Evolutionary conservation across 2,797 vertebrate species (phyloP), one percentile per base, ranked within the genome.

Genomic region (Selene dorsalis): DNA sequence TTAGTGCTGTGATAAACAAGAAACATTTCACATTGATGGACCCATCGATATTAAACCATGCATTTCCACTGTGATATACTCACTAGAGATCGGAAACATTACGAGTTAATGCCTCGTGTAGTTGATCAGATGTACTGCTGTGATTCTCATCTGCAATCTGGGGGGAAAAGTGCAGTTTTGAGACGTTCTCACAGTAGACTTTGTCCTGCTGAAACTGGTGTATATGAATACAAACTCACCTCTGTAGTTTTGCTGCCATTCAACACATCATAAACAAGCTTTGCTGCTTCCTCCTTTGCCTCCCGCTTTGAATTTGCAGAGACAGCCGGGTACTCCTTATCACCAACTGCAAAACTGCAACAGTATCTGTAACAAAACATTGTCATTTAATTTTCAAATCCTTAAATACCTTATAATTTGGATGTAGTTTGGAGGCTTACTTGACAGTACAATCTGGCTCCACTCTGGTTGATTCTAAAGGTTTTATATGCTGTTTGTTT

Each of bases 281-380:
- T 91, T 13, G 95, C 94, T 63, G 93, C 92, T 41, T 87, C 69
- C 71, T 93, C 92, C 63, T 94, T 95, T 1, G 93, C 93, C 14
- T 93, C 89, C 43, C 73, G 92, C 57, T 75, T 92, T 0, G 47
- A 87, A 73, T 56, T 83, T 3, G 89, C 91, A 45, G 6, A 82
- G 30, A 64, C 90, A 24, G 50, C 43, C n/a, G 86, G 93, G 59
- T 87, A 94, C 72, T 88, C 69, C 59, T 32, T 83, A 7, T 63
- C 75, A 11, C 41, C 90, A 43, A 91, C 80, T 3, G 80, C 8
- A 77, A 88, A 94, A 20, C 26, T 73, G 77, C 89, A 93, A 22
- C 43, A 35, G 32, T 0, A 55, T 20, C 90, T 91, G 69, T 0
- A 48, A 69, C 14, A 63, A 7, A 69, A 62, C 3, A 43, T 16